phyloP scores from a whole-genome alignment of 2,113 vertebrate species.

The cat (Felis catus) region DNA sequence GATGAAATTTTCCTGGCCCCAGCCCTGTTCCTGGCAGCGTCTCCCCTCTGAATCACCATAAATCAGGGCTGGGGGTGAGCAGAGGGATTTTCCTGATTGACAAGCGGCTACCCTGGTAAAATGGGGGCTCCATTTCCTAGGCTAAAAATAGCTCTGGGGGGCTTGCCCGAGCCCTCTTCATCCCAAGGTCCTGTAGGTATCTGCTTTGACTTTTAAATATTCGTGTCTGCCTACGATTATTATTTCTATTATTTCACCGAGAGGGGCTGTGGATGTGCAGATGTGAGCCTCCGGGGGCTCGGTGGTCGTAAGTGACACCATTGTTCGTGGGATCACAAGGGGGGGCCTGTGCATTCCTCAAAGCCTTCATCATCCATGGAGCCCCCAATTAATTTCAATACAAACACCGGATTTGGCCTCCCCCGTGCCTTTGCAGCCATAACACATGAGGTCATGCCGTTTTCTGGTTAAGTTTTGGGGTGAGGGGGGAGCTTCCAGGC shows the following conservation, averaged over 20 bases:
- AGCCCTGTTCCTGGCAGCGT: slow-evolving; percentile 79
- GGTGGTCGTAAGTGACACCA: slow-evolving; percentile 63
- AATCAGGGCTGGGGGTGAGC: slow-evolving; percentile 74
- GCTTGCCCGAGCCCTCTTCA: not conserved
- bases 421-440: slow-evolving; percentile 77
- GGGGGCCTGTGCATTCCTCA: slow-evolving; percentile 78
- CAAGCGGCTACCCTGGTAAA: slow-evolving; percentile 53
- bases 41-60: slow-evolving; percentile 84
- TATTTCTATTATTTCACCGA: slow-evolving; percentile 48
- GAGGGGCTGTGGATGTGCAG: slow-evolving; percentile 20
- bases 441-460: slow-evolving; percentile 86
- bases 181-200: not conserved
- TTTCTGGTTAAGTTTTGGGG: slow-evolving; percentile 71
- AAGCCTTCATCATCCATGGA: slow-evolving; percentile 80
- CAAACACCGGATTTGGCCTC: slow-evolving; percentile 79
- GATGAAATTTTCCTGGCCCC: slow-evolving; percentile 96
- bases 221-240: slow-evolving; percentile 48
- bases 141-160: slow-evolving; percentile 57
- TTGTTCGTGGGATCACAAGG: slow-evolving; percentile 59
- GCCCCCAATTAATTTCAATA: slow-evolving; percentile 81
- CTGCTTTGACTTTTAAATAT: slow-evolving; percentile 38
- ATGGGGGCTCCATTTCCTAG: slow-evolving; percentile 32
- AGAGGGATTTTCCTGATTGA: slow-evolving; percentile 69
- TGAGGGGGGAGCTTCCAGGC: slow-evolving; percentile 1
- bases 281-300: slow-evolving; percentile 23